phyloP scores from a whole-genome alignment of 1,140 invertebrate genomes.

The Drosophila nasuta region DNA sequence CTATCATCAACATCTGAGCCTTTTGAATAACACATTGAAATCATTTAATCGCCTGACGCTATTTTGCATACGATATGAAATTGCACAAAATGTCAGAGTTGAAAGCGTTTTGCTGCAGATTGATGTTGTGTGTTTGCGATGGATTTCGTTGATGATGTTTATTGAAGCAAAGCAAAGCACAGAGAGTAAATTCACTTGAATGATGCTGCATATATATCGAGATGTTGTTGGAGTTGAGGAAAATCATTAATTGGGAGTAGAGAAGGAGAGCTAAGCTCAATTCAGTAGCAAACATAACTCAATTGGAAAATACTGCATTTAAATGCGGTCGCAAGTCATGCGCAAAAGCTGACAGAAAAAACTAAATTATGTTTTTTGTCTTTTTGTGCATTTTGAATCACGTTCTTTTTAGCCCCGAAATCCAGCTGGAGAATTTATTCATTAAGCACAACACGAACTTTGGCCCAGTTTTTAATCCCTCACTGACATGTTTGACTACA shows the following conservation, averaged over 20 bases:
- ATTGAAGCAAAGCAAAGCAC: background rate
- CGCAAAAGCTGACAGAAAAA: background rate
- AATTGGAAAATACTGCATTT: background rate
- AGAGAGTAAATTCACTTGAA: background rate
- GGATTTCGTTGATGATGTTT: background rate
- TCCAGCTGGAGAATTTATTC: conserved; percentile 25
- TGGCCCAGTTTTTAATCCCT: conserved; percentile 41
- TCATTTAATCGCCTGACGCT: conserved; percentile 31
- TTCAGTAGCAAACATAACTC: background rate
- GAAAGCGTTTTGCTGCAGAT: conserved; percentile 15
- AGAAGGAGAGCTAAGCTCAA: too few species aligned
- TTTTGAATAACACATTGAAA: conserved; percentile 19
- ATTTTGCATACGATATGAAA: conserved; percentile 34
- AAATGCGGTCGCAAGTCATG: background rate
- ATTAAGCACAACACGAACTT: conserved; percentile 45
- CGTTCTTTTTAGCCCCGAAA: background rate
- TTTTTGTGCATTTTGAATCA: conserved; percentile 22
- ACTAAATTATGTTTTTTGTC: background rate
- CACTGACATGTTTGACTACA: conserved; percentile 16
- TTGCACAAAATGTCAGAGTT: conserved; percentile 19
- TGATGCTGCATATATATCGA: conserved; percentile 4
- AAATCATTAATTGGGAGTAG: background rate
- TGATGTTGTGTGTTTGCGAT: conserved; percentile 10
- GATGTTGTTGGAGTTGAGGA: background rate
- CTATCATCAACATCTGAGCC: background rate